Conservation (phyloP, 2,888 invertebrate species). For the Tetragonula carbonaria region DNA sequence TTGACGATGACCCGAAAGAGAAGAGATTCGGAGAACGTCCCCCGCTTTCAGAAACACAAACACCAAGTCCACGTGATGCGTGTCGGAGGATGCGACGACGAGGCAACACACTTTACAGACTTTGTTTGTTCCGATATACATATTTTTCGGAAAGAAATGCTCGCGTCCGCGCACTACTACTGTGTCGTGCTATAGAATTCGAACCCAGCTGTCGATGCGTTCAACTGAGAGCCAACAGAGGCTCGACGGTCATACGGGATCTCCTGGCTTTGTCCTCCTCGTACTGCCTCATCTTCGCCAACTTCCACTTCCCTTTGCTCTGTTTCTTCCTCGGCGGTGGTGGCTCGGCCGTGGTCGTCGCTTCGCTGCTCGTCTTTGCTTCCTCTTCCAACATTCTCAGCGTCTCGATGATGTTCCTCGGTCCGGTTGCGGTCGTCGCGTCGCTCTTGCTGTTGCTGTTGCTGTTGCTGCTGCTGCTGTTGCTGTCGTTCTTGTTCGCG, state of each 20-base stretch:
- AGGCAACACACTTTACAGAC: no score
- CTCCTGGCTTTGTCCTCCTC: constrained; percentile 82
- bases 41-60: no score
- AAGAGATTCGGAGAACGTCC: no score
- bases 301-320: constrained; percentile 81
- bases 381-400: constrained; percentile 90
- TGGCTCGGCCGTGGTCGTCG: constrained; percentile 73
- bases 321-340: constrained; percentile 79
- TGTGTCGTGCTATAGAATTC: constrained; percentile 60
- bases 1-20: no score
- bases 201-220: constrained; percentile 41
- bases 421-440: constrained; percentile 84
- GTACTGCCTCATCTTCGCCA: constrained; percentile 80
- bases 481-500: constrained; percentile 90
- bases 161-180: constrained; percentile 57
- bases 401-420: constrained; percentile 94
- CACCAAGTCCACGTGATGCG: no score
- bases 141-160: constrained; percentile 53
- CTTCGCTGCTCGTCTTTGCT: constrained; percentile 63
- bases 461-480: no score
- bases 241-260: constrained; percentile 80
- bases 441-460: constrained; percentile 74
- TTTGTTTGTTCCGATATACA: no score
- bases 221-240: constrained; percentile 82
- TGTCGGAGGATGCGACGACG: no score